phyloP scores from a whole-genome alignment of 2,113 vertebrate species.

The Nerophis lumbriciformis region DNA sequence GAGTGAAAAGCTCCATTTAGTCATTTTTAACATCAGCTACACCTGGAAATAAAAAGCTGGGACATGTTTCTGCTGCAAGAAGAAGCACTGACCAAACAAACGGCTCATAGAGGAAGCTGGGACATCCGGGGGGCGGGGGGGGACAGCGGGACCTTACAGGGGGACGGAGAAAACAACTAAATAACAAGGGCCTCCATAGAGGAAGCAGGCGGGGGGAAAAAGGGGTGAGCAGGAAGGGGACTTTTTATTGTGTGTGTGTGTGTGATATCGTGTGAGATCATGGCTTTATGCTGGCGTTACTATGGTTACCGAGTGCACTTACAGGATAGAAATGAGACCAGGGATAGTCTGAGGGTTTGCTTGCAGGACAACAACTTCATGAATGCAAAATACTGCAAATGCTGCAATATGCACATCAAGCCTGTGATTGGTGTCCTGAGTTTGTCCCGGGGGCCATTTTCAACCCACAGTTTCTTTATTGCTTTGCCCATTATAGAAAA shows the following conservation, averaged over 20 bases:
- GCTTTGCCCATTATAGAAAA: no score
- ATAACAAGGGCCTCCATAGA: constrained; percentile 54
- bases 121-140: constrained; percentile 1
- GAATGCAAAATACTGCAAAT: no score
- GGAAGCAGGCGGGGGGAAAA: constrained; percentile 46
- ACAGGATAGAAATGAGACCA: constrained; percentile 5
- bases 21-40: constrained; percentile 44
- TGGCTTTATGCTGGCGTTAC: constrained; percentile 34
- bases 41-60: constrained; percentile 61
- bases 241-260: neutral
- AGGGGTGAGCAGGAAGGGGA: constrained; percentile 26
- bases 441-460: no score
- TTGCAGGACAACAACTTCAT: neutral
- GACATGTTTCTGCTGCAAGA: constrained; percentile 34
- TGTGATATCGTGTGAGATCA: constrained; percentile 50
- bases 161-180: constrained; percentile 36
- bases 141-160: constrained; percentile 19
- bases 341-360: neutral
- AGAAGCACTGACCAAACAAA: neutral
- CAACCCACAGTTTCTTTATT: no score
- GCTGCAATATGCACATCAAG: no score
- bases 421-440: no score
- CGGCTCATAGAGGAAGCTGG: constrained; percentile 15
- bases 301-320: constrained; percentile 38
- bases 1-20: constrained; percentile 14